These are phyloP conservation scores for Acanthis flammea DNA, from an alignment of 2,797 vertebrate genomes.

Conservation along the genomic window DNA sequence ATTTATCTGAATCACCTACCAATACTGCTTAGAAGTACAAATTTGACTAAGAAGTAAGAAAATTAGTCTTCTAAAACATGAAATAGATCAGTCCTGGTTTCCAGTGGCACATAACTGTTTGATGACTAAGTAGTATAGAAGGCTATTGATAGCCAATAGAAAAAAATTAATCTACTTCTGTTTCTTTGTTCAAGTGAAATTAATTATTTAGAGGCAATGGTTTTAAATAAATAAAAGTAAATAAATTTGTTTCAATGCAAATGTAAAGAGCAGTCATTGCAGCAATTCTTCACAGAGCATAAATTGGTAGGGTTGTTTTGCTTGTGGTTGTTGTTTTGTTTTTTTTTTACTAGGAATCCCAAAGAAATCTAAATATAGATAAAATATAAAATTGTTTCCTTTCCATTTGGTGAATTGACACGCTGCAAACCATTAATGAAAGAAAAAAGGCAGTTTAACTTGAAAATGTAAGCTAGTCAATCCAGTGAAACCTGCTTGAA, in stretches of 20 bases:
- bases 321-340: background rate
- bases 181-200: background rate
- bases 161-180: background rate
- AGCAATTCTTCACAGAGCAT: background rate
- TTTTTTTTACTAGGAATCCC: background rate
- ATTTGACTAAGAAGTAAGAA: background rate
- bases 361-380: background rate
- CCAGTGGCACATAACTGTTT: background rate
- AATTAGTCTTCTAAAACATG: background rate
- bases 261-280: background rate
- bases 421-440: background rate
- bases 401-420: background rate
- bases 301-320: rapidly evolving
- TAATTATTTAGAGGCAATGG: background rate
- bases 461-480: background rate
- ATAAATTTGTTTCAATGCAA: background rate
- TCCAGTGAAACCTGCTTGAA: background rate
- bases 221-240: background rate
- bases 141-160: background rate
- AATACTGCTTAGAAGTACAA: background rate
- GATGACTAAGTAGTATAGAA: background rate
- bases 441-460: background rate
- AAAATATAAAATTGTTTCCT: background rate
- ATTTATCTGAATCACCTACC: background rate
- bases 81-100: background rate